Evolutionary conservation across 2,113 vertebrate species (phyloP), one percentile per base, ranked within the genome.

Genomic region (Pelvicachromis taeniatus): DNA sequence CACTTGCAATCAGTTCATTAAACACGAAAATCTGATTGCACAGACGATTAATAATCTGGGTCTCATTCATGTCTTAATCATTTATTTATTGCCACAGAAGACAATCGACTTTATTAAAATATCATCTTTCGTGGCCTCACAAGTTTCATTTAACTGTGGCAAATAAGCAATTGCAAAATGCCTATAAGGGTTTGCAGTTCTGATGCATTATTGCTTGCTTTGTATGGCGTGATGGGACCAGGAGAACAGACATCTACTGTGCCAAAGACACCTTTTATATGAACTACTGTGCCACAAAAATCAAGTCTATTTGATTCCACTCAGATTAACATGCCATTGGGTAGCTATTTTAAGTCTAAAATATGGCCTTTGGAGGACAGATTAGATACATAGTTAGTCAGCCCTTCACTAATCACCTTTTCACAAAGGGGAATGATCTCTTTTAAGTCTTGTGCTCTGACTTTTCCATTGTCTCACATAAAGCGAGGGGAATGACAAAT

Each of bases 11-110:
- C 70, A 85, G 50, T 73, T 85, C 68, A 80, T 84, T 77, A 48
- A 81, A 70, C 61, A 54, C 55, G 13, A 65, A 65, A 80, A 83
- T 84, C 82, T 85, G 86, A 83, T 84, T 78, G 52, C 40, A 82
- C 58, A 82, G 82, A 61, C 2, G 0, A 85, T 83, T 83, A 77
- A 77, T 56, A 84, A 86, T 53, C 75, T 16, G 54, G 35, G 21
- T 78, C 12, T 55, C 45, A 52, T 50, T 82, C 52, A 56, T 70
- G 35, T 85, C 35, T 68, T 82, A 50, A 89, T 90, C 11, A 58
- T 63, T 83, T 61, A 55, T 86, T 58, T 78, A 80, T 85, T 78
- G 53, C 11, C 16, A 38, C 31, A 63, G 21, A 78, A 55, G 52
- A 54, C 82, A 42, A 5, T 70, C 33, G 3, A 5, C 13, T 55